A percentile compares a stretch with the other conserved stretches of the same genome.
phyloP scores from a whole-genome alignment of 2,797 vertebrate genomes.

The Myripristis murdjan region DNA sequence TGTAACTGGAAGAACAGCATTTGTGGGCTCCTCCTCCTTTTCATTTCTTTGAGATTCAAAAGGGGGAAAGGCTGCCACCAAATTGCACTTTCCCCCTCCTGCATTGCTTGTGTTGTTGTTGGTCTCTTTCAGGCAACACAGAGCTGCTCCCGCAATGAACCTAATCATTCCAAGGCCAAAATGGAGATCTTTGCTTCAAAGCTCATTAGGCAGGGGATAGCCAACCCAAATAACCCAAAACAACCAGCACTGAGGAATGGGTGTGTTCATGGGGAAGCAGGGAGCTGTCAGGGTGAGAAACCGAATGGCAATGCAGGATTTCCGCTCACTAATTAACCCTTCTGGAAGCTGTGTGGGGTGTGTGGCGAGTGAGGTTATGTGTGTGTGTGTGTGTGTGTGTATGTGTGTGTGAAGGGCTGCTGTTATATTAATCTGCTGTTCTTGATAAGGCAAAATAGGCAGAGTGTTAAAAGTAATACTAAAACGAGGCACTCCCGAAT shows the following conservation, averaged over 20 bases:
- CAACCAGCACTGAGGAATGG: conserved; percentile 59
- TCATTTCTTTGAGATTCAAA: conserved; percentile 45
- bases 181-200: conserved; percentile 72
- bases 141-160: conserved; percentile 66
- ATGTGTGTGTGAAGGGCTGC: conserved; percentile 17
- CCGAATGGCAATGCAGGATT: conserved; percentile 48
- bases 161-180: conserved; percentile 64
- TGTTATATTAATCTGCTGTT: conserved; percentile 48
- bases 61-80: conserved; percentile 5
- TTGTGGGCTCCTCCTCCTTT: conserved; percentile 25
- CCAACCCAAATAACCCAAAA: conserved; percentile 60
- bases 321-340: conserved; percentile 74
- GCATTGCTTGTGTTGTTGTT: background rate
- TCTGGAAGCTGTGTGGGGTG: conserved; percentile 42
- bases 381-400: background rate
- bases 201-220: conserved; percentile 72
- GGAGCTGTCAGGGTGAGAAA: conserved; percentile 49
- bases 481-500: background rate
- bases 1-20: too few relatives aligned
- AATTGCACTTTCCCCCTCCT: conserved; percentile 1
- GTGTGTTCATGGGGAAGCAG: conserved; percentile 21
- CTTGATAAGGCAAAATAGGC: conserved; percentile 28
- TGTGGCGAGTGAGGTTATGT: background rate
- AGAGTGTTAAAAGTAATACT: conserved; percentile 20
- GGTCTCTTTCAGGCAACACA: conserved; percentile 30